Percentiles rank a stretch among this genome's conserved stretches.
Evolutionary conservation across 2,888 invertebrate genomes (phyloP).

Genomic region (Rugalucina vietnamica): DNA sequence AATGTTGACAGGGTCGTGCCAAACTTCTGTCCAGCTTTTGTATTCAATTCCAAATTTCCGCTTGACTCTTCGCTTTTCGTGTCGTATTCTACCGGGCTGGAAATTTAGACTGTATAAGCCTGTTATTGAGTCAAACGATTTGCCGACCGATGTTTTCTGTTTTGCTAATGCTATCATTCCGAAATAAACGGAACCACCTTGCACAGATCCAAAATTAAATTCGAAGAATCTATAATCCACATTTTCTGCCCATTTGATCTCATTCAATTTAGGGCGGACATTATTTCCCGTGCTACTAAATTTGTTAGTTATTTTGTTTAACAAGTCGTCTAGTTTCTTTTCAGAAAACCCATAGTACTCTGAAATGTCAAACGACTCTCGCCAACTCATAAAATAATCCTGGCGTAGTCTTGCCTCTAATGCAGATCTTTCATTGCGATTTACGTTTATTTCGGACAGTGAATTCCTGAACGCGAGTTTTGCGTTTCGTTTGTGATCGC

Average conservation of each 20-base stretch:
- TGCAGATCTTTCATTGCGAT: background rate
- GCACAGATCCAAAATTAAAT: background rate
- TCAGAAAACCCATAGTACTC: background rate
- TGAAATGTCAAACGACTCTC: background rate
- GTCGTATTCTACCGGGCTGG: background rate
- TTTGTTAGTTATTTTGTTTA: background rate
- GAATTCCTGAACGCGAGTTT: background rate
- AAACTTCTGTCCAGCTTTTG: background rate
- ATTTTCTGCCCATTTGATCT: background rate
- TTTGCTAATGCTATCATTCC: constrained; percentile 6
- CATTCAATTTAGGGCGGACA: background rate
- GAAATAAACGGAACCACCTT: background rate
- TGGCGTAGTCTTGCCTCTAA: background rate
- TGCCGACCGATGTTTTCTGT: background rate
- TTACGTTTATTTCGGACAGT: background rate
- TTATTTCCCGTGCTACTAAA: background rate
- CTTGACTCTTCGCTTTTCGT: background rate
- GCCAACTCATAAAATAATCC: constrained; percentile 12
- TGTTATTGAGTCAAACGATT: background rate
- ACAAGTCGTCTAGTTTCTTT: background rate
- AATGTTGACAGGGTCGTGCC: constrained; percentile 7
- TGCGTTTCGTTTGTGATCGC: background rate
- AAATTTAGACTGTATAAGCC: constrained; percentile 13
- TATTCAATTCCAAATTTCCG: background rate
- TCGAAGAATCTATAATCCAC: background rate